These are phyloP conservation scores for Sisor rabdophorus DNA, from an alignment of 2,113 vertebrate genomes.

Conservation along the genomic window DNA sequence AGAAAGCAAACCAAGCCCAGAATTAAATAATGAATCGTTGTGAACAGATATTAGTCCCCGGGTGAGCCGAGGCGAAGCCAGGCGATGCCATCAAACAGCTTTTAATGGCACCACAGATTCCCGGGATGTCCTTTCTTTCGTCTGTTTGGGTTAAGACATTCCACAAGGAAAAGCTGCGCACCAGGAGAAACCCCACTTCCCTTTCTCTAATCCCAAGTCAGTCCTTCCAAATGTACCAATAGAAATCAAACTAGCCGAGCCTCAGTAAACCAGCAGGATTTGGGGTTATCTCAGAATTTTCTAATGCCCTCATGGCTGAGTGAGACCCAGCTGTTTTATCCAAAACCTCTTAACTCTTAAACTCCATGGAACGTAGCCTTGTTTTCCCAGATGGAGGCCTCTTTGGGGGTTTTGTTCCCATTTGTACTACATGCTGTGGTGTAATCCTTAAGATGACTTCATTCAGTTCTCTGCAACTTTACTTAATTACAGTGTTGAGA, in stretches of 20 bases:
- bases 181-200: constrained; percentile 52
- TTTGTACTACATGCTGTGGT: constrained; percentile 7
- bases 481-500: constrained; percentile 24
- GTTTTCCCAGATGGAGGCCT: constrained; percentile 53
- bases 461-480: constrained; percentile 19
- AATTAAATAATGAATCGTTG: background rate
- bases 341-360: constrained; percentile 44
- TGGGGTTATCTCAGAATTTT: constrained; percentile 68
- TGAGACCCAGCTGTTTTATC: constrained; percentile 60
- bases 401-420: constrained; percentile 11
- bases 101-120: background rate
- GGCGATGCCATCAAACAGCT: background rate
- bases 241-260: constrained; percentile 64
- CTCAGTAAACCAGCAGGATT: constrained; percentile 62
- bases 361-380: constrained; percentile 38
- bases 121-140: constrained; percentile 12
- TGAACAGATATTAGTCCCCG: background rate
- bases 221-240: constrained; percentile 67
- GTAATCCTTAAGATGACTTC: constrained; percentile 37
- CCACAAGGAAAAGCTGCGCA: constrained; percentile 48
- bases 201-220: constrained; percentile 70
- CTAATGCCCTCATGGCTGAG: constrained; percentile 53
- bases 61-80: background rate
- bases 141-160: constrained; percentile 18
- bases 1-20: constrained; percentile 1